These are phyloP conservation scores for Threskiornis aethiopicus DNA, from an alignment of 2,797 vertebrate species.

Conservation along the genomic window DNA sequence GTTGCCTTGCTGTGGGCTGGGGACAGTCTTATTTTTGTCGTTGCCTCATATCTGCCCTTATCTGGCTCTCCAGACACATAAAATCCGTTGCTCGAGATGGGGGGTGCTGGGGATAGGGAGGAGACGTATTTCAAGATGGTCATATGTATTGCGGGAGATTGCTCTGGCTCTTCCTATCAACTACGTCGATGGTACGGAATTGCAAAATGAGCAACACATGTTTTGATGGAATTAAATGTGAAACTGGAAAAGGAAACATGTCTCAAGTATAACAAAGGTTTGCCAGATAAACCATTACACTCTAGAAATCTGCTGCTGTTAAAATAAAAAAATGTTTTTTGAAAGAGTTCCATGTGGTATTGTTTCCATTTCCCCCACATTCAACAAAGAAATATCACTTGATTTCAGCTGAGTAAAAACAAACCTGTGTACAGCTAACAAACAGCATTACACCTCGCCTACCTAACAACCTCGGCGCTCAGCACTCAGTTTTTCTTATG, in stretches of 20 bases:
- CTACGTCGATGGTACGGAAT: background rate
- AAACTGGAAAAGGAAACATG: background rate
- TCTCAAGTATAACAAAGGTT: background rate
- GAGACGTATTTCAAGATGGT: background rate
- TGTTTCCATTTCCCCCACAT: background rate
- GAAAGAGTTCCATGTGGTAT: background rate
- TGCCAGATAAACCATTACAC: slow-evolving; percentile 11
- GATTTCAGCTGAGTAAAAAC: background rate
- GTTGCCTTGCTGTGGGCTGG: background rate
- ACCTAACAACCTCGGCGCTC: background rate
- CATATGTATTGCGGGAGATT: background rate
- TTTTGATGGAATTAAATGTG: slow-evolving; percentile 3
- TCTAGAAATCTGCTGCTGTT: background rate
- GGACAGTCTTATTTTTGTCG: background rate
- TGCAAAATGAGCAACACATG: background rate
- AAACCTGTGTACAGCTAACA: background rate
- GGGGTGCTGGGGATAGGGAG: background rate
- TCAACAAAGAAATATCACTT: background rate
- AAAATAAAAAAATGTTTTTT: background rate
- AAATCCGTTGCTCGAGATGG: rapidly evolving
- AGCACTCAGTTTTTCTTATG: background rate
- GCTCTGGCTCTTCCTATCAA: background rate
- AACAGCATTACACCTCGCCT: background rate
- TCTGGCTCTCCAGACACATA: background rate
- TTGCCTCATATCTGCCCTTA: background rate